These are phyloP conservation scores for Gobio occitaniae DNA, from an alignment of 2,797 vertebrate genomes.

Conservation along the genomic window DNA sequence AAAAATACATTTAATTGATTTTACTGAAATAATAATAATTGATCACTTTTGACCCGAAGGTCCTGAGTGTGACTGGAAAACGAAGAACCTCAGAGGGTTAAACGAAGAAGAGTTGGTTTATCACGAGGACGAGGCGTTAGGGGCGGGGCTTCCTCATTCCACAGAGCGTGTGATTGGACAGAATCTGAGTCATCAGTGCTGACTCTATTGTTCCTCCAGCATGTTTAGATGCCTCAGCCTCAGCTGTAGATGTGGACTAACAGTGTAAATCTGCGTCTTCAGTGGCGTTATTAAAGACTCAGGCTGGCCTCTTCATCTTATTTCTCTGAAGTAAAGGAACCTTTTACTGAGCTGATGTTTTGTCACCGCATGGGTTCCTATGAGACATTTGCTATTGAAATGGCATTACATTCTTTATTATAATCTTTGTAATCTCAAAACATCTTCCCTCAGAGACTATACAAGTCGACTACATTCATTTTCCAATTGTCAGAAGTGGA, in stretches of 20 bases:
- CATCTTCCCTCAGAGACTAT: not conserved
- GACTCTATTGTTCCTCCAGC: not conserved
- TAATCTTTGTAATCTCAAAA: conserved; percentile 8
- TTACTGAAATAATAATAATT: too few species aligned
- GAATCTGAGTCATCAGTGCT: not conserved
- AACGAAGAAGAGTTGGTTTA: not conserved
- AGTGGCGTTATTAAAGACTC: not conserved
- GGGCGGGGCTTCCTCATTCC: not conserved
- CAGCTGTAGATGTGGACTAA: not conserved
- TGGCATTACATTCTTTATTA: conserved; percentile 21
- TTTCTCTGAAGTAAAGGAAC: not conserved
- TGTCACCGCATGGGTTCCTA: not conserved
- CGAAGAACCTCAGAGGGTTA: too few species aligned
- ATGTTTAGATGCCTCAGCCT: not conserved
- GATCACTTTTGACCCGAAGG: too few species aligned
- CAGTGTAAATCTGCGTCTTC: not conserved
- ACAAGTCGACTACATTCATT: not conserved
- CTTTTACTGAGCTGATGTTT: not conserved
- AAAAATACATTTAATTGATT: too few species aligned
- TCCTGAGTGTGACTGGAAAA: too few species aligned
- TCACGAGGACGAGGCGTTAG: not conserved
- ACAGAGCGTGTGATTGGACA: not conserved
- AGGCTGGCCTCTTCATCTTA: not conserved
- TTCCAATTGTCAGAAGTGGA: conserved; percentile 7
- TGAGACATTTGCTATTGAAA: conserved; percentile 12